These are phyloP conservation scores for Stictonetta naevosa DNA, from an alignment of 2,113 vertebrate species.

Conservation along the genomic window DNA sequence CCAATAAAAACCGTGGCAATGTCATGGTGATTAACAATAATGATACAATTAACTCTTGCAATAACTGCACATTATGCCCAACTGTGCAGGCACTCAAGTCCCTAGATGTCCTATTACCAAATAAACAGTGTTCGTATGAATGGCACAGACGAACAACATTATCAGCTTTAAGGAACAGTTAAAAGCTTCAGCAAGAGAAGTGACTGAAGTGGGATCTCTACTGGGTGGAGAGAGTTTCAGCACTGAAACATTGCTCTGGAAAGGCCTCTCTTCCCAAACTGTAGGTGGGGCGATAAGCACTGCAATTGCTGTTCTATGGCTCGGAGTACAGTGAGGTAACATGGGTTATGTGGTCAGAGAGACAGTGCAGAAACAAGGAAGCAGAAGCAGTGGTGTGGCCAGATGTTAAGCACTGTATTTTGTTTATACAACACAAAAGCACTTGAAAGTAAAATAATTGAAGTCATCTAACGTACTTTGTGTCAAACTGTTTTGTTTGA, in stretches of 20 bases:
- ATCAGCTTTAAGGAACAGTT: background rate
- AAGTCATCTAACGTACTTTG: background rate
- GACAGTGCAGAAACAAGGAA: background rate
- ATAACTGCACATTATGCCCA: background rate
- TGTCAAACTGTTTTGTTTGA: background rate
- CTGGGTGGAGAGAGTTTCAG: background rate
- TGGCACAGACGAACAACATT: background rate
- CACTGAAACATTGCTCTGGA: background rate
- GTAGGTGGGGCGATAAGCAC: background rate
- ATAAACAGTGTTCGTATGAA: background rate
- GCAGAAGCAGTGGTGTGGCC: background rate
- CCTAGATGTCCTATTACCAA: background rate
- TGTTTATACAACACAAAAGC: background rate
- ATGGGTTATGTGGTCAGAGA: background rate
- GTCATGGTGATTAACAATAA: conserved; percentile 6
- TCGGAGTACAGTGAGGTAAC: accelerated
- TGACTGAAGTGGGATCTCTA: background rate
- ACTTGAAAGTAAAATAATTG: background rate
- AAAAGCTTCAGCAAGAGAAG: background rate
- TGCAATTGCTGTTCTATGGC: background rate
- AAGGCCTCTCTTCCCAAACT: background rate
- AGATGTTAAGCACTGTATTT: background rate
- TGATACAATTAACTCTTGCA: conserved; percentile 35
- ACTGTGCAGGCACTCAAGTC: background rate
- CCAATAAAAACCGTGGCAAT: background rate